A percentile compares a stretch with the other conserved stretches of the same genome.
These are phyloP conservation scores for Oncorhynchus masou DNA, from an alignment of 2,113 vertebrate species.

Conservation along the genomic window DNA sequence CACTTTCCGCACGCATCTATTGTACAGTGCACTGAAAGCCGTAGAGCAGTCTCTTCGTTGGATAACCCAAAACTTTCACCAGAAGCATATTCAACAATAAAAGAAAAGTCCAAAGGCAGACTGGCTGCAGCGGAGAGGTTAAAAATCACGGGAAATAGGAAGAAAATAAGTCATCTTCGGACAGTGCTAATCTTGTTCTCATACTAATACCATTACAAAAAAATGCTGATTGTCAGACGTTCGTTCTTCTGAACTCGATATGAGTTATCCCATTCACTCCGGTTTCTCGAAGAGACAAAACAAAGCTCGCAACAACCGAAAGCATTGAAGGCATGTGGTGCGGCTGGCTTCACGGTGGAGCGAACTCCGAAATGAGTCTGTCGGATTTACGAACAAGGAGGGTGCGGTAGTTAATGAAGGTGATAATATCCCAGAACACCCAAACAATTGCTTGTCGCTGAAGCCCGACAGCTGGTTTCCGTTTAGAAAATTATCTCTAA, in stretches of 20 bases:
- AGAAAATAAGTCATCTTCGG: slow-evolving; percentile 23
- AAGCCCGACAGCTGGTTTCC: slow-evolving; percentile 56
- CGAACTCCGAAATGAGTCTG: slow-evolving; percentile 29
- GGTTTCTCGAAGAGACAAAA: slow-evolving; percentile 29
- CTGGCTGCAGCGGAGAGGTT: slow-evolving; percentile 8
- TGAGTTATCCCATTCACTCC: slow-evolving; percentile 26
- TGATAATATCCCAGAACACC: slow-evolving; percentile 37
- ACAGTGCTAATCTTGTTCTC: slow-evolving; percentile 24
- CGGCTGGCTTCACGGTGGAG: slow-evolving; percentile 28
- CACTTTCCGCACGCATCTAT: slow-evolving; percentile 72
- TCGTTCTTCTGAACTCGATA: slow-evolving; percentile 33
- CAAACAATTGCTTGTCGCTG: slow-evolving; percentile 44
- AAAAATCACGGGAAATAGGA: slow-evolving; percentile 29
- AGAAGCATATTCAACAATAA: slow-evolving; percentile 49
- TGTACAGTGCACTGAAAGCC: slow-evolving; percentile 83
- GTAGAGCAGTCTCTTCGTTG: slow-evolving; percentile 66
- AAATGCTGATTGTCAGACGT: slow-evolving; percentile 19
- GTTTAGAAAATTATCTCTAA: slow-evolving; percentile 51
- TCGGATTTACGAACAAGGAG: slow-evolving; percentile 34
- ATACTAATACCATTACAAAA: slow-evolving; percentile 7
- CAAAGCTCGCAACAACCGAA: slow-evolving; percentile 34
- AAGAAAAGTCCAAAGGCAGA: slow-evolving; percentile 51
- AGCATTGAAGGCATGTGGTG: slow-evolving; percentile 37
- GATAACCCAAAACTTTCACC: slow-evolving; percentile 61
- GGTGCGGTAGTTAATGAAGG: slow-evolving; percentile 21